These are phyloP conservation scores for Drosophila imparisetae DNA, from an alignment of 2,888 invertebrate species.

Conservation along the genomic window DNA sequence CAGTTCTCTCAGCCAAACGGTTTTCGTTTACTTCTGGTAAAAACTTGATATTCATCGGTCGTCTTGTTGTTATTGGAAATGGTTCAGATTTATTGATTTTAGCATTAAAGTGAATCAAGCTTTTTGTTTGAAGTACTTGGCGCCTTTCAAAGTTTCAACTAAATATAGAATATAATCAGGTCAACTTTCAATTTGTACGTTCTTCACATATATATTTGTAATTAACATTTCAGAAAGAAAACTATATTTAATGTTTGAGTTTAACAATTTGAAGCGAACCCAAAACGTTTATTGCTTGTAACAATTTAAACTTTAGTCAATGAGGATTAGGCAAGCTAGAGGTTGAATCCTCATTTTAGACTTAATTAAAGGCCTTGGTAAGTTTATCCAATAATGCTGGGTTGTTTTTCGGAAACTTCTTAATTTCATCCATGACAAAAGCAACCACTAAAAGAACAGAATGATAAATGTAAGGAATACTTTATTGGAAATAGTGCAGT, in stretches of 20 bases:
- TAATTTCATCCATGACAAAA: conserved; percentile 68
- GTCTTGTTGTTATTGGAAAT: conserved; percentile 28
- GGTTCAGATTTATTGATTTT: conserved; percentile 15
- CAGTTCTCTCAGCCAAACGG: conserved; percentile 37
- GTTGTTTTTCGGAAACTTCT: conserved; percentile 55
- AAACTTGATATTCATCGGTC: conserved; percentile 29
- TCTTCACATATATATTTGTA: conserved; percentile 26
- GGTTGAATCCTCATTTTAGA: background rate
- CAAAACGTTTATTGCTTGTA: conserved; percentile 38
- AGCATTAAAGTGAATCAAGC: background rate
- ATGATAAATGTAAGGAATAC: background rate
- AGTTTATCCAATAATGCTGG: conserved; percentile 53
- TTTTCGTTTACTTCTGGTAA: conserved; percentile 39
- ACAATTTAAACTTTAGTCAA: conserved; percentile 14
- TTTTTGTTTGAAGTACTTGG: background rate
- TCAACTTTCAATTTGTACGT: conserved; percentile 20
- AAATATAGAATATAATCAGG: background rate
- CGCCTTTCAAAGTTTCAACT: background rate
- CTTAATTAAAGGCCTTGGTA: conserved; percentile 57
- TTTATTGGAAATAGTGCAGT: background rate
- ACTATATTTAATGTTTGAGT: conserved; percentile 25
- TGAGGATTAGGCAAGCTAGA: background rate
- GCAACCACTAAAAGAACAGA: conserved; percentile 62
- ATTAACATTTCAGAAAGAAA: conserved; percentile 25
- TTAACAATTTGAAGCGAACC: conserved; percentile 50